Evolutionary conservation across 2,888 invertebrate genomes (phyloP), one percentile per base, ranked within the genome.

Genomic region (Sympetrum striolatum): DNA sequence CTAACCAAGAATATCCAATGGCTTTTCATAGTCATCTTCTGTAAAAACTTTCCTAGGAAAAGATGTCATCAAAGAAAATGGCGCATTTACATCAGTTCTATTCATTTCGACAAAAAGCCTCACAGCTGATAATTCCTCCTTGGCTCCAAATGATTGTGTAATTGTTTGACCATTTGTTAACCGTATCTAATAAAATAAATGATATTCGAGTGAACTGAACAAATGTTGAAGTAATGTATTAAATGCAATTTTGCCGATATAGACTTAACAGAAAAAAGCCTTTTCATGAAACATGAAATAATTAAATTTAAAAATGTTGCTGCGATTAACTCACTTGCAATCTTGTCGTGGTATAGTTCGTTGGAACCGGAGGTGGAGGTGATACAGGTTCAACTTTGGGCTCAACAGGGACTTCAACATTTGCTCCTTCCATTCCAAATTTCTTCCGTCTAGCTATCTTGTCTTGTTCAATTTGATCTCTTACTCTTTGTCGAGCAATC

Each of bases 401-500:
- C 15, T 15, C 18, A 22, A 93, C 90, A 0, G 92, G 60, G 93
- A 93, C 92, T 93, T 94, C 82, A 94, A 94, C 91, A 58, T 93
- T 92, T 82, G 31, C 92, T 81, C 25, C 86, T 64, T 81, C 90
- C 90, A 94, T 95, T 3, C 93, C 93, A 92, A 94, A 94, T 93
- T 96, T 96, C 91, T 95, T 96, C 95, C 96, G 97, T 92, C 98
- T 95, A 0, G 98, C 98, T 90, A 96, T 96, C 94, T 97, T 98
- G 93, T 99, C 99, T 39, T 97, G 96, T 93, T 98, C 98, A 91
- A 99, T 99, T 94, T 98, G 97, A 44, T 98, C 97, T 90, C 96
- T 96, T 0, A 99, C 98, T 91, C 97, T 95, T 90, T 98, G 97
- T 92, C 97, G 95, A 0, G 98, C 98, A 91, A 95, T 93, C 93